A percentile compares a stretch with the other conserved stretches of the same genome.
Evolutionary conservation across 2,888 invertebrate genomes (phyloP).

Genomic region (Heliconius ismenius): DNA sequence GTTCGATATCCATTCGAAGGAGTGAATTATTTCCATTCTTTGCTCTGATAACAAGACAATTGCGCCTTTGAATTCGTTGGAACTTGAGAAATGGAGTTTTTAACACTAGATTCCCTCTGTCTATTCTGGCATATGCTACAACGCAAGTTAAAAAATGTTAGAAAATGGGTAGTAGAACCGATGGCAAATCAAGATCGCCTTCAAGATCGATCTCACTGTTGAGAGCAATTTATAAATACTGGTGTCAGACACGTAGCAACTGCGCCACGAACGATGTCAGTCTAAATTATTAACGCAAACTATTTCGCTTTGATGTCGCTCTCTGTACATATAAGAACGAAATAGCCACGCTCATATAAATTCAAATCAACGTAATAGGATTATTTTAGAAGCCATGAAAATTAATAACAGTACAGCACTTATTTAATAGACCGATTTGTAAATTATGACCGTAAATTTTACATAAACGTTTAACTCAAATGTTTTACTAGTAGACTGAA

Average conservation of each 20-base stretch:
- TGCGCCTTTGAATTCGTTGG: neutral
- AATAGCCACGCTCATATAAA: slow-evolving; percentile 22
- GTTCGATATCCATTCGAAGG: no score
- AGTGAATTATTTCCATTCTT: neutral
- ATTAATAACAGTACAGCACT: neutral
- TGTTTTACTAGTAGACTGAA: no score
- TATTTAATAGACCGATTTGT: neutral
- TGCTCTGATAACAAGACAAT: neutral
- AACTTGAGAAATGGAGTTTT: neutral
- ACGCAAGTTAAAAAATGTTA: neutral
- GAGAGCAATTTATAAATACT: no score
- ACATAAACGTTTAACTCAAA: no score
- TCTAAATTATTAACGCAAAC: neutral
- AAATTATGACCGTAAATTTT: neutral
- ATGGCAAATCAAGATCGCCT: no score
- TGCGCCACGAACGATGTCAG: neutral
- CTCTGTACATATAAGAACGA: slow-evolving; percentile 1
- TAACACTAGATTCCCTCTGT: neutral
- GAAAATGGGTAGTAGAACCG: neutral
- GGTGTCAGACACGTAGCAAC: neutral
- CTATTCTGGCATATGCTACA: neutral
- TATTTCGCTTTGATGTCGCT: slow-evolving; percentile 22
- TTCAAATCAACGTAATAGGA: neutral
- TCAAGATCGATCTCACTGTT: no score
- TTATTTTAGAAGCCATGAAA: neutral